phyloP scores from a whole-genome alignment of 2,113 vertebrate genomes.

The Oncorhynchus mykiss region DNA sequence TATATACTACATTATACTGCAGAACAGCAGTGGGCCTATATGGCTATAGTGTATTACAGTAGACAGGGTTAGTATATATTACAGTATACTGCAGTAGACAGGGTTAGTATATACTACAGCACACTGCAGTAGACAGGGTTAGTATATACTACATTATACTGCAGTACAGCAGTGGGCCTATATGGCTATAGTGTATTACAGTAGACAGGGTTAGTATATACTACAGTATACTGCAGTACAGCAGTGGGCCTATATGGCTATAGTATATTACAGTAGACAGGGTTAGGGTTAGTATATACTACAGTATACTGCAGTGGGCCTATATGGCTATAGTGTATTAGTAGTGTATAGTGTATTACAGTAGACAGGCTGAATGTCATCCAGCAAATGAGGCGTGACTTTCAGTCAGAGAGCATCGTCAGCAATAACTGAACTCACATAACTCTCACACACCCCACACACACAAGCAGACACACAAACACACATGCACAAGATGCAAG shows the following conservation, averaged over 20 bases:
- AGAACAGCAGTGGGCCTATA: background rate
- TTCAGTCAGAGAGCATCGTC: slow-evolving; percentile 52
- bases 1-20: slow-evolving; percentile 8
- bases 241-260: too few species aligned
- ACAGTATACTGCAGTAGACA: too few species aligned
- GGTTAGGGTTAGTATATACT: too few species aligned
- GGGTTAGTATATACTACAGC: too few species aligned
- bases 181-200: slow-evolving; percentile 31
- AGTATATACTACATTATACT: too few species aligned
- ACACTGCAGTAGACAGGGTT: too few species aligned
- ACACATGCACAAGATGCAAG: background rate
- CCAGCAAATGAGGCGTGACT: slow-evolving; percentile 62
- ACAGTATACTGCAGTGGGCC: background rate
- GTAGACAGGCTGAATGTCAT: slow-evolving; percentile 53
- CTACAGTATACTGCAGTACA: too few species aligned
- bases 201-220: slow-evolving; percentile 35
- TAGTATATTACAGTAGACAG: background rate
- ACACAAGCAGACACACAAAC: background rate
- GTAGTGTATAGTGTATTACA: slow-evolving; percentile 29
- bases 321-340: slow-evolving; percentile 24
- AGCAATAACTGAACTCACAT: slow-evolving; percentile 53
- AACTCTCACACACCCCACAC: slow-evolving; percentile 25
- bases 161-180: slow-evolving; percentile 2
- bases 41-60: slow-evolving; percentile 26
- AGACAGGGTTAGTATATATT: too few species aligned